Evolutionary conservation across 2,113 vertebrate genomes (phyloP).

Genomic region (Rostratula benghalensis): DNA sequence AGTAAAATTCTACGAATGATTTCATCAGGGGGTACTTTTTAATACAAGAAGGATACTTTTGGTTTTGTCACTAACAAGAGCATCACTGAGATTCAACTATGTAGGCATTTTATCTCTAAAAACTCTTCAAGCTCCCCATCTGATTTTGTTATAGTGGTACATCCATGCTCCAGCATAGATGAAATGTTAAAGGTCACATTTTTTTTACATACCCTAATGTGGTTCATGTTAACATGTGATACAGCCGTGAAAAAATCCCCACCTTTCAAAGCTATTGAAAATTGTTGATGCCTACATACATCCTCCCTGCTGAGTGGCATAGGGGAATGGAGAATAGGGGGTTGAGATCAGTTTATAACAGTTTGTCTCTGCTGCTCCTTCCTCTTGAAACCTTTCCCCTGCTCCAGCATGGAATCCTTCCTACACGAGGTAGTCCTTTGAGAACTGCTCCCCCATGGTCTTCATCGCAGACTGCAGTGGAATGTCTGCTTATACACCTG

Average conservation of each 20-base stretch:
- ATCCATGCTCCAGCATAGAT: neutral
- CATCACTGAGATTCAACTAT: neutral
- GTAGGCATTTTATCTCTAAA: neutral
- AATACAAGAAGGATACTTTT: neutral
- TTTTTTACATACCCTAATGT: neutral
- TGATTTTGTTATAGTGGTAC: neutral
- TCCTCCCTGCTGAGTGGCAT: accelerated
- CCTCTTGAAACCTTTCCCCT: neutral
- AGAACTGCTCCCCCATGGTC: neutral
- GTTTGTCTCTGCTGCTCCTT: neutral
- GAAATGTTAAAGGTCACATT: neutral
- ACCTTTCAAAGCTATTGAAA: neutral
- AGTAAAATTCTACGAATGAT: neutral
- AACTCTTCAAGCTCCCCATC: neutral
- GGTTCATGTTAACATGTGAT: neutral
- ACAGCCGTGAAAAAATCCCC: neutral
- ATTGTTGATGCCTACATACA: neutral
- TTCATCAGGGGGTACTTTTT: neutral
- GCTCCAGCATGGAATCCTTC: neutral
- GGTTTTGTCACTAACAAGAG: neutral
- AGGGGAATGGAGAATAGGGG: neutral
- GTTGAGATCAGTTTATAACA: accelerated
- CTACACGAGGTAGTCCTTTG: neutral
- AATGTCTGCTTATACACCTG: neutral
- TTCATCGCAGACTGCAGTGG: neutral